Conservation (phyloP, 2,888 invertebrate species). For the Tenthredo amoena region DNA sequence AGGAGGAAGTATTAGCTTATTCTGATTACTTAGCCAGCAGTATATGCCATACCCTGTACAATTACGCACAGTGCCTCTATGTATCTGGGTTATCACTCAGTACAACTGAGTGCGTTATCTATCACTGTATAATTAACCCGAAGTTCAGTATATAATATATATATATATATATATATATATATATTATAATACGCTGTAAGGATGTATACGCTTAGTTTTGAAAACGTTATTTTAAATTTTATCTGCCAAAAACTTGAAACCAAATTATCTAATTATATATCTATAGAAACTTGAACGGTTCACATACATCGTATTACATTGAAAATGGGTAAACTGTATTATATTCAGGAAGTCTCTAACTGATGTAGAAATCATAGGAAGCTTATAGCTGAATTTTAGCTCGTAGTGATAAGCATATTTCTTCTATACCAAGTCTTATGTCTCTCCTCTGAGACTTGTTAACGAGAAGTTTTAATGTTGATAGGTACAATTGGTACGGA, state of each 20-base stretch:
- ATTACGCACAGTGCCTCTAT: constrained; percentile 21
- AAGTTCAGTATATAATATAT: constrained; percentile 7
- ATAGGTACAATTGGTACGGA: constrained; percentile 6
- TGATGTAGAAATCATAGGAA: not conserved
- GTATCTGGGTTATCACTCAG: constrained; percentile 44
- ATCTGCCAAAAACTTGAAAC: not conserved
- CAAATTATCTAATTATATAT: not conserved
- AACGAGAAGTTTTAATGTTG: constrained; percentile 1
- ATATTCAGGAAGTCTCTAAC: too few relatives aligned
- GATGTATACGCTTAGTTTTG: not conserved
- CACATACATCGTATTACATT: not conserved
- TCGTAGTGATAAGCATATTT: not conserved
- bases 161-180: not conserved
- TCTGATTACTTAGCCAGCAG: constrained; percentile 8
- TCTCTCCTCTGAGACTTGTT: not conserved
- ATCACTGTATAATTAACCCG: constrained; percentile 24
- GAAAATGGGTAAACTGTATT: not conserved
- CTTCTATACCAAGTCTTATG: not conserved
- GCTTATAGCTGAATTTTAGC: not conserved
- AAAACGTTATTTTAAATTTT: not conserved
- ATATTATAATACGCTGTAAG: not conserved
- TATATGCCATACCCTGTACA: not conserved
- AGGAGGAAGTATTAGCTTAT: not conserved
- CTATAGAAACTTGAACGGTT: not conserved
- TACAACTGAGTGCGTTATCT: constrained; percentile 14